Conservation (phyloP, 2,888 invertebrate species). For the Ennomos quercinarius region DNA sequence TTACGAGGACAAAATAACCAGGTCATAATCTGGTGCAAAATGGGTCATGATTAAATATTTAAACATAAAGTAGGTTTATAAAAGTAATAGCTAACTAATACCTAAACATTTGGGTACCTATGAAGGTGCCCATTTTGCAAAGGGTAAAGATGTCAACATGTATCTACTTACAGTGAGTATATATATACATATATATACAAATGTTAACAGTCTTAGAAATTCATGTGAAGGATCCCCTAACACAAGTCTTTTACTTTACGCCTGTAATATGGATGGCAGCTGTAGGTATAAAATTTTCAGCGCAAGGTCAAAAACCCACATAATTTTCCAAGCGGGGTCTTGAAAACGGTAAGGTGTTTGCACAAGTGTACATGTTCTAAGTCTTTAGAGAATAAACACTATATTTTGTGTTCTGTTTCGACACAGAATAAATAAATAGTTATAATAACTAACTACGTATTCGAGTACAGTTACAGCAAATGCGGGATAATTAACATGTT, state of each 20-base stretch:
- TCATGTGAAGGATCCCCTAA: constrained; percentile 5
- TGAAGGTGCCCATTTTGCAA: not conserved
- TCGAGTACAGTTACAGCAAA: constrained; percentile 21
- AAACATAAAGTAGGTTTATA: too few relatives aligned
- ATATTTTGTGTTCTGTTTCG: constrained; percentile 9
- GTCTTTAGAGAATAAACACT: constrained; percentile 42
- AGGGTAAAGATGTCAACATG: constrained; percentile 5
- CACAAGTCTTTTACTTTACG: constrained; percentile 12
- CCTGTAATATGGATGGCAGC: too few relatives aligned
- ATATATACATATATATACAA: too few relatives aligned
- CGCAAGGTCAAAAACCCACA: constrained; percentile 15
- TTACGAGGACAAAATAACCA: too few relatives aligned
- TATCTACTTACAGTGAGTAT: constrained; percentile 8
- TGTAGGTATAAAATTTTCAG: constrained; percentile 17
- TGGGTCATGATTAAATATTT: too few relatives aligned
- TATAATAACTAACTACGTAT: too few relatives aligned
- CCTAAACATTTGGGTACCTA: not conserved
- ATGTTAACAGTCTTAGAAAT: constrained; percentile 13
- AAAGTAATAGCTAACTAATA: not conserved
- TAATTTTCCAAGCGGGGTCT: constrained; percentile 31
- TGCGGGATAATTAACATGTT: constrained; percentile 39
- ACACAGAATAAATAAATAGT: too few relatives aligned
- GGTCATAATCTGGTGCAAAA: too few relatives aligned
- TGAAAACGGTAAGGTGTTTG: constrained; percentile 55
- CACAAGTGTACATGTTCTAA: constrained; percentile 61